Evolutionary conservation across 2,888 invertebrate genomes (phyloP).

Genomic region (Eueremaeus valkanovi): DNA sequence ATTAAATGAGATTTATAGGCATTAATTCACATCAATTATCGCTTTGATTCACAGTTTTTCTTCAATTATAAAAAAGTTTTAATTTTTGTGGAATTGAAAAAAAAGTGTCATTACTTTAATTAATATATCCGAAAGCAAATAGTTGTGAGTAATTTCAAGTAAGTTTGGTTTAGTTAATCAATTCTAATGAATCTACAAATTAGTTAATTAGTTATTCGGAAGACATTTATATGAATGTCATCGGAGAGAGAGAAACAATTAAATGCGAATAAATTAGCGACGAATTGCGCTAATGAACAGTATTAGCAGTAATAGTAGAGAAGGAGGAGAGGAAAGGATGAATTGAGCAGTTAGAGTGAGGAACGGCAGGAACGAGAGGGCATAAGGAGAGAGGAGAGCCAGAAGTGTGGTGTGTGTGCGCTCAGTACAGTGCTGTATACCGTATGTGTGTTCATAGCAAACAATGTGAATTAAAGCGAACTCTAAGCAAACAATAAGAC

Average conservation of each 20-base stretch:
- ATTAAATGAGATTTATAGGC: too few relatives aligned
- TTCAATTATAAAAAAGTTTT: too few relatives aligned
- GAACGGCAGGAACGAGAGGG: too few relatives aligned
- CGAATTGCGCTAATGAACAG: background rate
- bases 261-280: background rate
- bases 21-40: too few relatives aligned
- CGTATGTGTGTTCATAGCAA: slow-evolving; percentile 6
- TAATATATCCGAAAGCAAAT: too few relatives aligned
- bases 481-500: background rate
- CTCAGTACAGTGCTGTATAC: too few relatives aligned
- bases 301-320: background rate
- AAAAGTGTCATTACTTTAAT: too few relatives aligned
- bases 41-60: too few relatives aligned
- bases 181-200: background rate
- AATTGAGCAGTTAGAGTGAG: background rate
- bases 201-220: slow-evolving; percentile 4
- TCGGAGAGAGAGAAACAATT: background rate
- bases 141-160: too few relatives aligned
- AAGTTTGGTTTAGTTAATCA: background rate
- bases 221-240: background rate
- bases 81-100: too few relatives aligned
- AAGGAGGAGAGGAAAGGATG: background rate
- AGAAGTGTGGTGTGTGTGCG: too few relatives aligned
- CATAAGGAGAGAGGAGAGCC: too few relatives aligned
- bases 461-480: background rate